Evolutionary conservation across 64 coral and sea anemone genomes (phyloP).

Genomic region (Actinia equina): DNA sequence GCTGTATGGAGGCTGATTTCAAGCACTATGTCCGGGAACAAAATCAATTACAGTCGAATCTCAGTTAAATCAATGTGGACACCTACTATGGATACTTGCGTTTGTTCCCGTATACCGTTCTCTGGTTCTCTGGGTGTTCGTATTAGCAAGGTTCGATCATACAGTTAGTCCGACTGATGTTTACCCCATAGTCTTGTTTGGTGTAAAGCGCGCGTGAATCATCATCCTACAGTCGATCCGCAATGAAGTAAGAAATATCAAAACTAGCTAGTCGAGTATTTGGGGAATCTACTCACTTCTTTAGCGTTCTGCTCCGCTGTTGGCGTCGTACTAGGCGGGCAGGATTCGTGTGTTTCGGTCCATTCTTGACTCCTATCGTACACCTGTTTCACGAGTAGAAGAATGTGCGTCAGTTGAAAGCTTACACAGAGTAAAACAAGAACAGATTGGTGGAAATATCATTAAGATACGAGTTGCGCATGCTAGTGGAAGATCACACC

Average conservation of each 20-base stretch:
- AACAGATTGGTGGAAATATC: background rate
- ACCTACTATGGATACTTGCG: too few species aligned
- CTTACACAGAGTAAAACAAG: background rate
- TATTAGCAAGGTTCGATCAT: too few species aligned
- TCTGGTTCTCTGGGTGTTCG: too few species aligned
- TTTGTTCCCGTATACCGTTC: too few species aligned
- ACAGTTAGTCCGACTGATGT: too few species aligned
- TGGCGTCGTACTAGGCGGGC: conserved; percentile 22
- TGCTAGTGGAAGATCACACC: background rate
- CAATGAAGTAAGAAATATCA: too few species aligned
- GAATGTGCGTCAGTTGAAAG: background rate
- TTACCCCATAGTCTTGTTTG: background rate
- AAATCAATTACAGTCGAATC: too few species aligned
- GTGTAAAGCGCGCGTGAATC: background rate
- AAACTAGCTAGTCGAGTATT: too few species aligned
- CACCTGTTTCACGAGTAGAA: conserved; percentile 25
- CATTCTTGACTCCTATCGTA: conserved; percentile 68
- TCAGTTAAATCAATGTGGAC: too few species aligned
- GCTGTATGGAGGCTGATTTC: too few species aligned
- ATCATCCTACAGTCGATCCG: too few species aligned
- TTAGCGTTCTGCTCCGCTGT: conserved; percentile 55
- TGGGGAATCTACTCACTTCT: conserved; percentile 39
- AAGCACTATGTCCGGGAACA: too few species aligned
- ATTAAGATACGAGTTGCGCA: background rate
- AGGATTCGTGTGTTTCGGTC: conserved; percentile 43